Evolutionary conservation across 2,888 invertebrate genomes (phyloP), one percentile per base, ranked within the genome.

Genomic region (Isoperla grammatica): DNA sequence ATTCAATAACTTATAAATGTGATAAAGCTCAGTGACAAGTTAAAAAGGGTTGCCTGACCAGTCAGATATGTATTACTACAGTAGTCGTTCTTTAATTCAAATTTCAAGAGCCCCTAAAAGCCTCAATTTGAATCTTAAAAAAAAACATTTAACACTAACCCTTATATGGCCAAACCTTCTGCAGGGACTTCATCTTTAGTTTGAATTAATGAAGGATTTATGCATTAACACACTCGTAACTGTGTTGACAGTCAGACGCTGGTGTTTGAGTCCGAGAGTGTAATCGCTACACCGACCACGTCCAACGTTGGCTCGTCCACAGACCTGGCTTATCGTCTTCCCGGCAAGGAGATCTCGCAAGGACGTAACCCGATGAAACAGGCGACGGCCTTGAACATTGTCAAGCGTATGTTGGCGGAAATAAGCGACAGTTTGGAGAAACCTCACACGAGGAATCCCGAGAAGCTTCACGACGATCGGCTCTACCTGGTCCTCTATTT

Each of bases 381-480:
- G 35, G 22, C 53, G 13, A 39, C 20, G 22, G 39, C 22, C 15
- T 13, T 35, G 48, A 48, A 43, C 11, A 42, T 50, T n/a, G n/a
- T 17, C 4, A 42, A 17, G 29, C 43, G 35, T 13, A 39, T 73
- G 59, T 66, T 75, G 56, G 72, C 72, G 59, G 69, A 71, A 23
- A 63, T 75, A 45, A 73, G 72, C 61, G 70, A 71, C 35, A 68
- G 71, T 48, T 68, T 75, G 35, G 74, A 74, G 63, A 71, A 69
- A 66, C 71, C 71, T 9, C 66, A 73, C 35, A 73, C 73, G 53
- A 69, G 68, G 2, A 71, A 74, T 56, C 67, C 70, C 40, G 63
- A 69, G 64, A 70, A 73, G 67, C 67, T 77, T 43, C 76, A 76
- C 63, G 76, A 76, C 29, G 74, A 75, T 60, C 76, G 76, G 3